Evolutionary conservation across 2,888 invertebrate species (phyloP).

Genomic region (Agrenia bidenticulata): DNA sequence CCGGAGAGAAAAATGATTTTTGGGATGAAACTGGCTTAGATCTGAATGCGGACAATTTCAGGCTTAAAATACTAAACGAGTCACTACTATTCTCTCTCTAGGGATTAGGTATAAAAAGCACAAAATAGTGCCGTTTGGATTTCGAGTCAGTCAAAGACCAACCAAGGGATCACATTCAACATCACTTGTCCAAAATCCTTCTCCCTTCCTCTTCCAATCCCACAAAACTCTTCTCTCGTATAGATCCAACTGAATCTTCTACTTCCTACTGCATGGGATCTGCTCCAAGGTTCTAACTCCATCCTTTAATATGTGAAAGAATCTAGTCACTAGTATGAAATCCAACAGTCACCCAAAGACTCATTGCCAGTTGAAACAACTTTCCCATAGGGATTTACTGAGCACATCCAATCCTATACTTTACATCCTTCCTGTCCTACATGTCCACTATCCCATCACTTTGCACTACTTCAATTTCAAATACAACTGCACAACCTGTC

Average conservation of each 20-base stretch:
- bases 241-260: no score
- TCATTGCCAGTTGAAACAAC: slow-evolving; percentile 15
- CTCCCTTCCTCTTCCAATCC: not conserved
- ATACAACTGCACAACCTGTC: not conserved
- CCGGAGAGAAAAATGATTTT: slow-evolving; percentile 30
- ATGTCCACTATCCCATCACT: not conserved
- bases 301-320: no score
- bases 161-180: slow-evolving; percentile 6
- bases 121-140: slow-evolving; percentile 24
- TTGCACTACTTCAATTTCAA: slow-evolving; percentile 7
- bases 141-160: slow-evolving; percentile 13
- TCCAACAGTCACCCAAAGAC: not conserved
- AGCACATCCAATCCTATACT: slow-evolving; percentile 8
- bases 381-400: slow-evolving; percentile 15
- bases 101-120: slow-evolving; percentile 28
- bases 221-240: not conserved
- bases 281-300: not conserved
- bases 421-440: not conserved
- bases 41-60: slow-evolving; percentile 36
- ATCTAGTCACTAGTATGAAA: no score
- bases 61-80: slow-evolving; percentile 40
- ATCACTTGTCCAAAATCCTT: slow-evolving; percentile 15
- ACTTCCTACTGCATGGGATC: no score
- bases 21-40: slow-evolving; percentile 28
- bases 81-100: slow-evolving; percentile 21